phyloP scores from a whole-genome alignment of 2,888 invertebrate genomes.

The Cantharis lateralis region DNA sequence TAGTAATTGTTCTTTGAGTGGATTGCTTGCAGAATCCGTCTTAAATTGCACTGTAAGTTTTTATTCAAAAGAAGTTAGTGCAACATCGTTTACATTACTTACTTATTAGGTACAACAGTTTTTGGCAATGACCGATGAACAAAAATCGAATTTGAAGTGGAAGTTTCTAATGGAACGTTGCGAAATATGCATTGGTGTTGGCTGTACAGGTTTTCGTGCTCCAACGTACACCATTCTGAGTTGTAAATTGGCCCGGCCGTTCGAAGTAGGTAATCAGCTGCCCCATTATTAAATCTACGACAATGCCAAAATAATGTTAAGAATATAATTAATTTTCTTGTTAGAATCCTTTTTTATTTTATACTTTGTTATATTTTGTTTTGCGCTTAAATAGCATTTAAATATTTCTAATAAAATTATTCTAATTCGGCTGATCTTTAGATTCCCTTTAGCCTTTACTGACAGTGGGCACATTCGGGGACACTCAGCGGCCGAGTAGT shows the following conservation, averaged over 20 bases:
- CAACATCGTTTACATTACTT: background rate
- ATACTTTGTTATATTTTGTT: too few species aligned
- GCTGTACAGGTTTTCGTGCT: slow-evolving; percentile 42
- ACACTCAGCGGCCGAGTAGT: too few species aligned
- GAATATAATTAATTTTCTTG: too few species aligned
- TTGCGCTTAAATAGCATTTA: too few species aligned
- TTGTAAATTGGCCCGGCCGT: slow-evolving; percentile 44
- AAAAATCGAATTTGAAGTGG: slow-evolving; percentile 66
- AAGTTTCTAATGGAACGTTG: slow-evolving; percentile 67
- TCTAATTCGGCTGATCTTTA: too few species aligned
- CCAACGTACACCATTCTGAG: slow-evolving; percentile 52
- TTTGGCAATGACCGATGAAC: slow-evolving; percentile 57
- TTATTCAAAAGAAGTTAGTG: background rate
- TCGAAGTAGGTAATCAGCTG: slow-evolving; percentile 50
- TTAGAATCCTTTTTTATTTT: too few species aligned
- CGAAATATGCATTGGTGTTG: slow-evolving; percentile 59
- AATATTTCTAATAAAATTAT: too few species aligned
- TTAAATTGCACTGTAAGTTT: slow-evolving; percentile 62
- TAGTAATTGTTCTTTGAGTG: slow-evolving; percentile 61
- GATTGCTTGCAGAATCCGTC: slow-evolving; percentile 63
- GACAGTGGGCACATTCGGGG: too few species aligned
- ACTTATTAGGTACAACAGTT: slow-evolving; percentile 60
- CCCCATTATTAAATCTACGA: slow-evolving; percentile 49
- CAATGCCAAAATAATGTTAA: background rate
- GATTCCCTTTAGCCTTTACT: too few species aligned